Evolutionary conservation across 2,888 invertebrate species (phyloP).

Genomic region (Cinara cedri): DNA sequence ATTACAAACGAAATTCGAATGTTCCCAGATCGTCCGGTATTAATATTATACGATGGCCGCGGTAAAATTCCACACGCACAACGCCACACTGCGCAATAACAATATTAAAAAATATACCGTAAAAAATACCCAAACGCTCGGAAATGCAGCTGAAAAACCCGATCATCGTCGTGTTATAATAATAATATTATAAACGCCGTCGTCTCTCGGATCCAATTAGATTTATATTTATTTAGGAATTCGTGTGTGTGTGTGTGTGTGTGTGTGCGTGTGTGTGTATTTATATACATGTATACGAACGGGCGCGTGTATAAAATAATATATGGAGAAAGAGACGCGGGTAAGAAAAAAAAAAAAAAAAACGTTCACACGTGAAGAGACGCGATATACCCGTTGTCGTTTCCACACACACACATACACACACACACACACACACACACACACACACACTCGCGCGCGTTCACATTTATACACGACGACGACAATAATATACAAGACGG

Average conservation of each 20-base stretch:
- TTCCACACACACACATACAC: neutral
- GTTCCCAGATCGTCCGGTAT: too few species aligned
- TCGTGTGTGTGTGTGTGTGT: neutral
- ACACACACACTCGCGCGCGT: neutral
- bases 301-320: neutral
- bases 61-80: neutral
- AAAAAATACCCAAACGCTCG: neutral
- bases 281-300: neutral
- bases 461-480: neutral
- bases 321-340: too few species aligned
- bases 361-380: neutral
- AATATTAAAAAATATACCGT: too few species aligned
- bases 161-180: neutral
- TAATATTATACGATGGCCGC: neutral
- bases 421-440: neutral
- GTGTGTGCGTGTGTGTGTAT: too few species aligned
- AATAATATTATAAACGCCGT: neutral
- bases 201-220: conserved; percentile 50
- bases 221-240: conserved; percentile 54
- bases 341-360: too few species aligned
- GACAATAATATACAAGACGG: neutral
- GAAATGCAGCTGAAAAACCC: conserved; percentile 11
- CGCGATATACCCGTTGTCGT: neutral
- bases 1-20: too few species aligned
- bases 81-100: neutral